Evolutionary conservation across 2,113 vertebrate genomes (phyloP), one percentile per base, ranked within the genome.

Genomic region (Phylloscopus trochiloides): DNA sequence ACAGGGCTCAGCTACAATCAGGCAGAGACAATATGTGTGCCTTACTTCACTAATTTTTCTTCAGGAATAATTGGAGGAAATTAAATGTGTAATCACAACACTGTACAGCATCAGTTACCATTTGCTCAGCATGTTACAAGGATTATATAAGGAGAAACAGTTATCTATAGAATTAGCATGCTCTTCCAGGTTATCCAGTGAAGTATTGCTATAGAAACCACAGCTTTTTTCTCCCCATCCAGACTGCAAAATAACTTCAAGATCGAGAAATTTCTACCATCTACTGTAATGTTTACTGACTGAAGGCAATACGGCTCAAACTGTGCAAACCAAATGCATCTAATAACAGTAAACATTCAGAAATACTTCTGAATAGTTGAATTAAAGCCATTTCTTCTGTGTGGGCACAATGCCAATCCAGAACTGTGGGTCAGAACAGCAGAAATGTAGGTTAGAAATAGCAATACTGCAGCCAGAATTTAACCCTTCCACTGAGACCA

Each of bases 131-230:
- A 73, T 48, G 15, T 71, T 86, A 58, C 5, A 68, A 6, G 31
- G 22, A 82, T 85, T 88, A 72, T 13, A 52, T 68, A 72, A 89
- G 45, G 20, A 92, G 25, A 79, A 91, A 73, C 42, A 51, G 81
- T 86, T 88, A 76, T 80, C 86, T 86, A 47, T 13, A 79, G 83
- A 94, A 89, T 92, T 57, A 77, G 9, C 28, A 19, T 47, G 42
- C 77, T 82, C 86, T 90, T 83, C 63, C 86, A 94, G 78, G 88
- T 88, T 92, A 93, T 72, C 85, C 88, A 93, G 73, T 50, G 83
- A 93, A 77, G 62, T 66, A 95, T 93, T 96, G 96, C 96, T 96
- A 96, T 92, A 97, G 92, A 96, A 97, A 94, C 87, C 74, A 91
- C 42, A 43, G 90, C 15, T 66, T 79, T 96, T 57, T 83, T 36